phyloP scores from a whole-genome alignment of 1,140 invertebrate genomes.

The Odontomachus brunneus region DNA sequence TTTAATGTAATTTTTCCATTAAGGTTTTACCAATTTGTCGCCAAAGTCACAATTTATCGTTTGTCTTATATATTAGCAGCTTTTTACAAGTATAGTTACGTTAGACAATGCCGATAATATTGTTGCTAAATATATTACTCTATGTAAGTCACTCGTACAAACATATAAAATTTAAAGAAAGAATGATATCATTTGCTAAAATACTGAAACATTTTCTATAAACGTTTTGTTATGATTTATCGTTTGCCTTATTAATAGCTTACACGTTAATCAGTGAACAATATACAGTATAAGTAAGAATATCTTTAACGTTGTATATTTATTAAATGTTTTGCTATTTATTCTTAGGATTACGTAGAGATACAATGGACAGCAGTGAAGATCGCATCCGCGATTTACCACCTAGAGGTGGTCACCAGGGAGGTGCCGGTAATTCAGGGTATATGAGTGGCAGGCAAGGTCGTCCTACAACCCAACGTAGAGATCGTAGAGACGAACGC shows the following conservation, averaged over 20 bases:
- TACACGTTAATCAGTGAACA: slow-evolving; percentile 25
- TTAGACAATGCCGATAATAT: no score
- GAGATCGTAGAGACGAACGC: slow-evolving; percentile 87
- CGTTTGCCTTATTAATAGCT: slow-evolving; percentile 26
- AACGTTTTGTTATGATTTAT: no score
- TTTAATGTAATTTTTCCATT: slow-evolving; percentile 1
- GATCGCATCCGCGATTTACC: slow-evolving; percentile 86
- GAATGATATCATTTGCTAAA: background rate
- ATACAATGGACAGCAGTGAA: slow-evolving; percentile 86
- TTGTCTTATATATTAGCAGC: slow-evolving; percentile 40
- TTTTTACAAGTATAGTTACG: slow-evolving; percentile 39
- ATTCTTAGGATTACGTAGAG: slow-evolving; percentile 85
- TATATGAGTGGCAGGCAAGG: slow-evolving; percentile 81
- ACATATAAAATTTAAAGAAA: slow-evolving; percentile 58
- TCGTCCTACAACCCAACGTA: slow-evolving; percentile 84
- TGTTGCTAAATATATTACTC: slow-evolving; percentile 69
- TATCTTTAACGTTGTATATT: slow-evolving; percentile 16
- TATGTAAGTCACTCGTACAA: slow-evolving; percentile 84
- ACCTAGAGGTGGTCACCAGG: slow-evolving; percentile 83
- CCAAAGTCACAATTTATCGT: background rate
- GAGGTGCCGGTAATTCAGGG: slow-evolving; percentile 78
- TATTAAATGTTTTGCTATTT: slow-evolving; percentile 34
- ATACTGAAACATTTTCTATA: background rate
- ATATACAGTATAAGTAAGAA: slow-evolving; percentile 57
- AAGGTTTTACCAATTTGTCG: no score